phyloP scores from a whole-genome alignment of 2,797 vertebrate genomes.

The Mastacembelus armatus region DNA sequence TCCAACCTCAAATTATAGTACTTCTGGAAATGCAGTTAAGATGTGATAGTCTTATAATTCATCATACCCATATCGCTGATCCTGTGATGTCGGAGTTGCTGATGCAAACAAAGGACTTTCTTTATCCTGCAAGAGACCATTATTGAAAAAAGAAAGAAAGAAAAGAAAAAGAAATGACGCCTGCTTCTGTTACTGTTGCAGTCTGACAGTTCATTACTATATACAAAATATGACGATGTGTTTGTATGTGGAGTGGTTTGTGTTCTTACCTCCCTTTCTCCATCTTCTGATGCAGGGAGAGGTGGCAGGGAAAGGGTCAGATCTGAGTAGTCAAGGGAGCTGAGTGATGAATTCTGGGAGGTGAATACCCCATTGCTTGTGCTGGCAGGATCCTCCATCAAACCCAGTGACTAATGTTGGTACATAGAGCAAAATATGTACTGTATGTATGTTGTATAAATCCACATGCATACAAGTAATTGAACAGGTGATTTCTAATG shows the following conservation, averaged over 20 bases:
- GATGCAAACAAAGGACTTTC: constrained; percentile 55
- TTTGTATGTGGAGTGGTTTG: too few species aligned
- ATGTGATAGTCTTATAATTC: too few species aligned
- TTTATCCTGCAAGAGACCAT: constrained; percentile 76
- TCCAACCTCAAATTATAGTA: too few species aligned
- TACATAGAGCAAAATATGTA: constrained; percentile 65
- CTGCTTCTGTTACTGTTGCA: neutral
- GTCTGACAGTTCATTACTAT: neutral
- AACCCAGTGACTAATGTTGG: constrained; percentile 65
- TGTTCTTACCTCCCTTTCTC: constrained; percentile 68
- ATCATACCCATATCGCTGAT: constrained; percentile 77
- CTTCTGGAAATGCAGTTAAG: too few species aligned
- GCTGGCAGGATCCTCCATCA: constrained; percentile 67
- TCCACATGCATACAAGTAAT: too few species aligned
- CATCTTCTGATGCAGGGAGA: constrained; percentile 34
- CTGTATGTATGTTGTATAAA: constrained; percentile 18
- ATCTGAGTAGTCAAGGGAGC: constrained; percentile 74
- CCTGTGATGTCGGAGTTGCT: constrained; percentile 60
- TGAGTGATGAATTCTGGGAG: constrained; percentile 75
- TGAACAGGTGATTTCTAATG: neutral
- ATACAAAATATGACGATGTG: neutral
- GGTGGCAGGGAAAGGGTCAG: constrained; percentile 56
- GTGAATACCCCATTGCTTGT: constrained; percentile 55
- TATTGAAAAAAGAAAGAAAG: constrained; percentile 17
- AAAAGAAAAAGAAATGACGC: neutral